These are phyloP conservation scores for Apaloderma vittatum DNA, from an alignment of 2,113 vertebrate genomes.

Conservation along the genomic window DNA sequence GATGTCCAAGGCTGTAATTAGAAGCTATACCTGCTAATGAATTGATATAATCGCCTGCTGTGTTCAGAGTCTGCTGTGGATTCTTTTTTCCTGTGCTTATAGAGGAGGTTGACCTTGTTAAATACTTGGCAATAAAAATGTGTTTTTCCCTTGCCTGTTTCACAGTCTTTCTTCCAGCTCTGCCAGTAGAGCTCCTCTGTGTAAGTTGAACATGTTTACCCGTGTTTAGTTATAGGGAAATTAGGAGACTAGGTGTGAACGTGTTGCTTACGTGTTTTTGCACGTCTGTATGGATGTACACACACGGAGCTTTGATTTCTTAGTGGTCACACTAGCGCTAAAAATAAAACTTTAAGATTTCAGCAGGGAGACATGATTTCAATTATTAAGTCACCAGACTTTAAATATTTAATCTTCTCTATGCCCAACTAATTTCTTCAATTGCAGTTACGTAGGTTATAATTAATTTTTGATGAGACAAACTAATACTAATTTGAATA, in stretches of 20 bases:
- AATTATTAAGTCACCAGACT: background rate
- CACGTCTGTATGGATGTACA: background rate
- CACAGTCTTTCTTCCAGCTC: background rate
- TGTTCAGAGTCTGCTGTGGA: background rate
- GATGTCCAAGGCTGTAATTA: slow-evolving; percentile 18
- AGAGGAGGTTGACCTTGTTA: slow-evolving; percentile 35
- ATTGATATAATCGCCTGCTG: slow-evolving; percentile 20
- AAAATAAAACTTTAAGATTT: background rate
- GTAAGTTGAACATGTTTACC: background rate
- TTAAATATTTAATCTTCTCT: slow-evolving; percentile 23
- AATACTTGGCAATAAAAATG: slow-evolving; percentile 9
- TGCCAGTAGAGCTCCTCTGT: background rate
- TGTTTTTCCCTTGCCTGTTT: background rate
- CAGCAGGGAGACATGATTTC: background rate
- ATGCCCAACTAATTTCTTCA: background rate
- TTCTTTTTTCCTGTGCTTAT: background rate
- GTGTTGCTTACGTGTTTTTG: background rate
- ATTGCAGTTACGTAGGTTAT: background rate
- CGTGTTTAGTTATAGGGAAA: background rate
- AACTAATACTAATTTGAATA: background rate
- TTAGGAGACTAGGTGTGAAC: background rate
- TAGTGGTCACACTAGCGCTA: background rate
- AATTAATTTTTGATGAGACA: slow-evolving; percentile 38
- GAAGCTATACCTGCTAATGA: slow-evolving; percentile 47
- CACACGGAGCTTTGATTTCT: background rate